phyloP scores from a whole-genome alignment of 2,113 vertebrate species.

The Coptodon bakossiorum region DNA sequence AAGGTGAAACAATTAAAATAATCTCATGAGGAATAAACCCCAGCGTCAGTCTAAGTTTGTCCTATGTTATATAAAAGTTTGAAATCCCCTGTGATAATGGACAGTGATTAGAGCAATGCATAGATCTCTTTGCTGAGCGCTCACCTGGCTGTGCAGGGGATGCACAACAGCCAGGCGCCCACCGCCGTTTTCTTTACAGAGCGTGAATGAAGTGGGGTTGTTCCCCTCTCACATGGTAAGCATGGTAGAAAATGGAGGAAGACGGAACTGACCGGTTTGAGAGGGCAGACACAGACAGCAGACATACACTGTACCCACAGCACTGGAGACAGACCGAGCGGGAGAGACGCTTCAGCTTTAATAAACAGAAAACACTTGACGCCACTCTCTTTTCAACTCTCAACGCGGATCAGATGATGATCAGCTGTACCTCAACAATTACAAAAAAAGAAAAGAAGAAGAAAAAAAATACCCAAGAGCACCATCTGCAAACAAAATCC shows the following conservation, averaged over 20 bases:
- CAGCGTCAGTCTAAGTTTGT: not conserved
- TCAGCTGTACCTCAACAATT: conserved; percentile 13
- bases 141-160: conserved; percentile 10
- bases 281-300: conserved; percentile 77
- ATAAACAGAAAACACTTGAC: conserved; percentile 48
- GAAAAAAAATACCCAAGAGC: conserved; percentile 14
- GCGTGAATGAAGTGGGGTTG: conserved; percentile 35
- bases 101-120: not conserved
- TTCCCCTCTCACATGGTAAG: conserved; percentile 39
- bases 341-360: conserved; percentile 19
- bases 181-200: not conserved
- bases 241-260: conserved; percentile 84
- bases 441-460: not conserved
- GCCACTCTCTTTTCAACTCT: conserved; percentile 46
- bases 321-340: not conserved
- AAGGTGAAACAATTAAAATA: not conserved
- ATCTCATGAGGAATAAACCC: not conserved
- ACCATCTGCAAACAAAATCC: conserved; percentile 54
- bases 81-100: not conserved
- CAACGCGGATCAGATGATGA: conserved; percentile 35
- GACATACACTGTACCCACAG: conserved; percentile 60
- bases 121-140: not conserved
- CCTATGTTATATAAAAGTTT: not conserved
- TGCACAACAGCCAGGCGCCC: not conserved
- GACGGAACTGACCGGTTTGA: conserved; percentile 76